A percentile compares a stretch with the other conserved stretches of the same genome.
phyloP scores from a whole-genome alignment of 2,113 vertebrate genomes.

The Pardalotus punctatus region DNA sequence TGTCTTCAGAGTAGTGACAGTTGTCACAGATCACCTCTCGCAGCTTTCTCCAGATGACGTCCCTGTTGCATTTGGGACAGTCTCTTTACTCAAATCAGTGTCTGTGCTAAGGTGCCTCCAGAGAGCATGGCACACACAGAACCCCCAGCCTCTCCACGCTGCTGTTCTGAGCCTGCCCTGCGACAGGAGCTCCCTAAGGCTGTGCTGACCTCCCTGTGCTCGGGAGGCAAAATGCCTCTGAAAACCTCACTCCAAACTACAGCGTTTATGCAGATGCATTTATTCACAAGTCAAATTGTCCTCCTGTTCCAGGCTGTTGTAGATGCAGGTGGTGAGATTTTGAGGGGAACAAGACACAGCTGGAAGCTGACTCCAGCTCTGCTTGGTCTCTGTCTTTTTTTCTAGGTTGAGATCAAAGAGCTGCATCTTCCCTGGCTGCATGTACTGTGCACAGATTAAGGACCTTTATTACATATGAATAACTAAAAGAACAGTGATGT shows the following conservation, averaged over 20 bases:
- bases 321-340: neutral
- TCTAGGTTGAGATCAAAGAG: neutral
- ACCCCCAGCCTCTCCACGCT: fast-evolving
- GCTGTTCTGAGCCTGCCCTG: neutral
- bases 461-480: neutral
- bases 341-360: neutral
- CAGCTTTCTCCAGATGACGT: neutral
- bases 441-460: neutral
- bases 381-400: neutral
- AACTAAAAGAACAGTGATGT: neutral
- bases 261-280: neutral
- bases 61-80: neutral
- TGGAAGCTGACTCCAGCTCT: neutral
- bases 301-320: neutral
- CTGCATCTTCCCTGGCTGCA: neutral
- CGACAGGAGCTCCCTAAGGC: neutral
- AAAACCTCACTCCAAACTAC: neutral
- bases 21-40: neutral
- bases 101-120: neutral
- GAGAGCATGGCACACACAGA: fast-evolving
- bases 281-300: neutral
- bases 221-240: neutral
- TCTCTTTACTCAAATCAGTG: neutral
- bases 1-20: neutral
- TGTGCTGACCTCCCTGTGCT: neutral